Percentiles rank a stretch among this genome's conserved stretches.
Evolutionary conservation across 2,797 vertebrate genomes (phyloP).

Genomic region (Microctenopoma steveboyesi): DNA sequence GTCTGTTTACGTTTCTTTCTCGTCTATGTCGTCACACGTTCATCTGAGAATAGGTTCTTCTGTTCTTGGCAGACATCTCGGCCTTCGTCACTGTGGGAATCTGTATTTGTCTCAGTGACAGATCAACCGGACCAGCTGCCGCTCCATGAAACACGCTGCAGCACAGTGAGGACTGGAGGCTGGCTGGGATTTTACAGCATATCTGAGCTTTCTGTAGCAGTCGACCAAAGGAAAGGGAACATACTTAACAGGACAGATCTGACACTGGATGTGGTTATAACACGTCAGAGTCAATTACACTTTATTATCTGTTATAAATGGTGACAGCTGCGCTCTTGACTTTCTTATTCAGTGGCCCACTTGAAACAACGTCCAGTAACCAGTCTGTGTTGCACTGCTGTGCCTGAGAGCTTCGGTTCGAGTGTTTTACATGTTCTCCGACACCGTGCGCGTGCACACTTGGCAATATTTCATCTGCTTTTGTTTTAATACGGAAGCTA

Average conservation of each 20-base stretch:
- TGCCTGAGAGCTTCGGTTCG: not conserved
- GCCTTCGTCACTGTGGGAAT: constrained; percentile 28
- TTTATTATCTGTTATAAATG: too few relatives aligned
- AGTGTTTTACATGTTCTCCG: constrained; percentile 19
- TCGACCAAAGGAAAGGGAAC: constrained; percentile 24
- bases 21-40: constrained; percentile 24
- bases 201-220: constrained; percentile 14
- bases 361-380: not conserved
- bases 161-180: constrained; percentile 28
- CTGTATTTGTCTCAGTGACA: constrained; percentile 57
- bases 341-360: too few relatives aligned
- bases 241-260: constrained; percentile 1
- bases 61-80: constrained; percentile 50
- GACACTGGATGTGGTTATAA: too few relatives aligned
- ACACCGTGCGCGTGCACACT: constrained; percentile 36
- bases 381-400: not conserved
- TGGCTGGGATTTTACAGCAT: constrained; percentile 31
- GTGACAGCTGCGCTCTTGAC: too few relatives aligned
- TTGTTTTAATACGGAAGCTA: constrained; percentile 85
- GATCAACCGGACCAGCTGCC: constrained; percentile 74
- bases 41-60: constrained; percentile 31
- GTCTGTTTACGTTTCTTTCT: not conserved
- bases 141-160: constrained; percentile 38
- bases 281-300: too few relatives aligned
- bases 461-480: constrained; percentile 72